Evolutionary conservation across 2,888 invertebrate species (phyloP).

Genomic region (Drosophila kokeensis): DNA sequence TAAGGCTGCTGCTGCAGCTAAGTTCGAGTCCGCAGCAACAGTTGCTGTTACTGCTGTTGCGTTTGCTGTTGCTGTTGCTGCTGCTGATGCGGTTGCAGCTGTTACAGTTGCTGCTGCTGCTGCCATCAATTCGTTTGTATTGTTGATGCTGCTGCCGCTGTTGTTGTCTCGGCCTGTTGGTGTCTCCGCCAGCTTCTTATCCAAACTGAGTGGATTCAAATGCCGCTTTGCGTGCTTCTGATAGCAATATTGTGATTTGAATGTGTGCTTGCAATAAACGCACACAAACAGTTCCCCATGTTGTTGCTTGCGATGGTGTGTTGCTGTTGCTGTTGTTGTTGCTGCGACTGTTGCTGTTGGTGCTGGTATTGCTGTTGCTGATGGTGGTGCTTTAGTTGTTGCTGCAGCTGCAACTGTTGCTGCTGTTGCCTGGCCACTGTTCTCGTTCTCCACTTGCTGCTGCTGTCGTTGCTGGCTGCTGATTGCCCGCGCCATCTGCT

Average conservation of each 20-base stretch:
- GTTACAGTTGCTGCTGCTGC: slow-evolving; percentile 14
- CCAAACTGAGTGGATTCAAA: slow-evolving; percentile 87
- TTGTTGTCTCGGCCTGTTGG: slow-evolving; percentile 20
- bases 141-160: slow-evolving; percentile 11
- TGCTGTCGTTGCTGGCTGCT: slow-evolving; percentile 83
- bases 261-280: slow-evolving; percentile 91
- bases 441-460: slow-evolving; percentile 40
- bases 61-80: slow-evolving; percentile 5
- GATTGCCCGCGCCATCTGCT: slow-evolving; percentile 85
- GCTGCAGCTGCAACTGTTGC: slow-evolving; percentile 41
- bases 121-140: not conserved
- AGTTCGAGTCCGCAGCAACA: not conserved
- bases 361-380: slow-evolving; percentile 56
- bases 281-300: slow-evolving; percentile 87
- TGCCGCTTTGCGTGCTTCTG: slow-evolving; percentile 91
- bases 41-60: slow-evolving; percentile 3
- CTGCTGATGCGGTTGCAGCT: slow-evolving; percentile 1
- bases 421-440: slow-evolving; percentile 63
- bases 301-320: slow-evolving; percentile 43
- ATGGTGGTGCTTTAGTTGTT: slow-evolving; percentile 47
- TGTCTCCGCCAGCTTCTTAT: slow-evolving; percentile 49
- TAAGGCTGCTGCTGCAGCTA: slow-evolving; percentile 63
- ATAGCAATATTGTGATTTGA: slow-evolving; percentile 94
- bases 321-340: slow-evolving; percentile 28
- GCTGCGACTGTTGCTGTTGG: slow-evolving; percentile 38